Evolutionary conservation across 2,888 invertebrate species (phyloP).

Genomic region (Ectobius pallidus): DNA sequence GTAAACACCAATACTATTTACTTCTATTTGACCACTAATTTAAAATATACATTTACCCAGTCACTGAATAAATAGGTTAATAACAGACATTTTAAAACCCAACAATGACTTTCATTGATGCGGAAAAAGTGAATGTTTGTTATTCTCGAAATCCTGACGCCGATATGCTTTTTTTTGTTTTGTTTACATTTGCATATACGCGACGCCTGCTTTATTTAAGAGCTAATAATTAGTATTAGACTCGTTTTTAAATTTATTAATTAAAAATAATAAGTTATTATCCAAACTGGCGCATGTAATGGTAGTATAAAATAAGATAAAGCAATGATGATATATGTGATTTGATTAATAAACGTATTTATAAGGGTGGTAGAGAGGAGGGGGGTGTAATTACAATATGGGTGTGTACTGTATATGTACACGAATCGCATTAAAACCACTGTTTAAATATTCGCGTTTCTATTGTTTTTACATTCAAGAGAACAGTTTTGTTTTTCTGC

Average conservation of each 20-base stretch:
- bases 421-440: background rate
- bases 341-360: background rate
- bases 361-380: background rate
- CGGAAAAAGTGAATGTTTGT: background rate
- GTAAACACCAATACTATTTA: too few species aligned
- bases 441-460: background rate
- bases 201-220: too few species aligned
- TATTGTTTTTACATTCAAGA: background rate
- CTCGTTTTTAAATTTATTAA: slow-evolving; percentile 4
- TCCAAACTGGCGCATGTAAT: background rate
- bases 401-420: background rate
- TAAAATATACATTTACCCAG: background rate
- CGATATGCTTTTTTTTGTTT: background rate
- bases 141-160: background rate
- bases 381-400: background rate
- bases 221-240: too few species aligned
- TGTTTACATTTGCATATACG: background rate
- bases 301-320: background rate
- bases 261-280: slow-evolving; percentile 7
- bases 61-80: background rate
- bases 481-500: background rate
- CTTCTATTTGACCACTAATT: background rate
- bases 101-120: background rate
- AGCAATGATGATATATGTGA: background rate
- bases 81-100: background rate